Evolutionary conservation across 2,113 vertebrate genomes (phyloP).

Genomic region (Pelvicachromis taeniatus): DNA sequence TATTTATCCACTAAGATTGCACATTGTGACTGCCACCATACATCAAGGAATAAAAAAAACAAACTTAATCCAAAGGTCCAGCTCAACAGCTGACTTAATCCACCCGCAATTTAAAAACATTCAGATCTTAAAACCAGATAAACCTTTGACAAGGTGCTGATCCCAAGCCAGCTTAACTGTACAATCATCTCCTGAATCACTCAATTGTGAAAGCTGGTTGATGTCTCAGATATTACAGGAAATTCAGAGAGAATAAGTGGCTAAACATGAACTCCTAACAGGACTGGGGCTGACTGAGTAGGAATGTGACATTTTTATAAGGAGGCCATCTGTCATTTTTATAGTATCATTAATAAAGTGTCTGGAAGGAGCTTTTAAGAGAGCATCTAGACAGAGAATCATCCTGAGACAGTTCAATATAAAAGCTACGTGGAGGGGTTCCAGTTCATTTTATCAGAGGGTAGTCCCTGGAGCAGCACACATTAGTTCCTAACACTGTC

Average conservation of each 20-base stretch:
- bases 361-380: conserved; percentile 45
- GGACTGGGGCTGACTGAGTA: conserved; percentile 17
- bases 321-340: conserved; percentile 63
- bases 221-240: conserved; percentile 23
- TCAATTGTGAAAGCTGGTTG: not conserved
- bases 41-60: not conserved
- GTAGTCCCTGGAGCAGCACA: not conserved
- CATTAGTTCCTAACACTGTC: not conserved
- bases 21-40: not conserved
- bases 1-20: not conserved
- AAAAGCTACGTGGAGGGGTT: not conserved
- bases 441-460: not conserved
- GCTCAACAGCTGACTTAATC: not conserved
- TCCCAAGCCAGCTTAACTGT: not conserved
- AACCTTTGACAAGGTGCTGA: not conserved
- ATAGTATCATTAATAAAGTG: conserved; percentile 67
- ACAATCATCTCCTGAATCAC: not conserved
- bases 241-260: conserved; percentile 24
- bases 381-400: conserved; percentile 19
- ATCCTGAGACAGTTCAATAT: not conserved
- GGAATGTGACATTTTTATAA: conserved; percentile 65
- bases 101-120: not conserved
- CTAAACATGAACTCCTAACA: conserved; percentile 24
- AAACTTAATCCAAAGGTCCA: not conserved
- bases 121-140: not conserved